These are phyloP conservation scores for Temnothorax curvispinosus DNA, from an alignment of 1,140 invertebrate species.

Conservation along the genomic window DNA sequence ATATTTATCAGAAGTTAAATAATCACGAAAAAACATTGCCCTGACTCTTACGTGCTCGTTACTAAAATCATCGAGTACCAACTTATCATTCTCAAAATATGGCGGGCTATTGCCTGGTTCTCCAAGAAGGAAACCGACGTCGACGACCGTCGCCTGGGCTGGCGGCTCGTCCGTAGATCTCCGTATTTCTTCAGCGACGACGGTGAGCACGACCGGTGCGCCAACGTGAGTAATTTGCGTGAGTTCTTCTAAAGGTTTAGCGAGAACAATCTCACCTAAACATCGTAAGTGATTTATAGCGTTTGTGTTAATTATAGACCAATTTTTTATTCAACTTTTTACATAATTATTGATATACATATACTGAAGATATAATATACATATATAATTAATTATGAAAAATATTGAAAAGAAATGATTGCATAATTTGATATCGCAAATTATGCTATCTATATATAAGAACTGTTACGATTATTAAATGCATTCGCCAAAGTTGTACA, in stretches of 20 bases:
- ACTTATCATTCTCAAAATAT: constrained; percentile 92
- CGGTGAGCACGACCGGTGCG: constrained; percentile 92
- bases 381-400: background rate
- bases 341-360: background rate
- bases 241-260: constrained; percentile 91
- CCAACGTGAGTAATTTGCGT: constrained; percentile 91
- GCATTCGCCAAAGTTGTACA: background rate
- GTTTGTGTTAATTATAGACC: background rate
- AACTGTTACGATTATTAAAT: background rate
- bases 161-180: constrained; percentile 90
- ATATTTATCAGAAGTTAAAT: background rate
- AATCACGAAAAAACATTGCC: background rate
- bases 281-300: constrained; percentile 59
- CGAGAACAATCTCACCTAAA: constrained; percentile 91
- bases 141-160: constrained; percentile 91
- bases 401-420: background rate
- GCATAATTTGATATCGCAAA: background rate
- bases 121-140: constrained; percentile 92
- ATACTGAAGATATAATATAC: background rate
- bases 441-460: background rate
- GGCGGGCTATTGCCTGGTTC: constrained; percentile 91
- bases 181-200: constrained; percentile 93
- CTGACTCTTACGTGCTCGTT: constrained; percentile 25
- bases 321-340: background rate
- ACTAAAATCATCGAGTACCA: constrained; percentile 74